Evolutionary conservation across 2,113 vertebrate genomes (phyloP).

Genomic region (Lagenorhynchus albirostris): DNA sequence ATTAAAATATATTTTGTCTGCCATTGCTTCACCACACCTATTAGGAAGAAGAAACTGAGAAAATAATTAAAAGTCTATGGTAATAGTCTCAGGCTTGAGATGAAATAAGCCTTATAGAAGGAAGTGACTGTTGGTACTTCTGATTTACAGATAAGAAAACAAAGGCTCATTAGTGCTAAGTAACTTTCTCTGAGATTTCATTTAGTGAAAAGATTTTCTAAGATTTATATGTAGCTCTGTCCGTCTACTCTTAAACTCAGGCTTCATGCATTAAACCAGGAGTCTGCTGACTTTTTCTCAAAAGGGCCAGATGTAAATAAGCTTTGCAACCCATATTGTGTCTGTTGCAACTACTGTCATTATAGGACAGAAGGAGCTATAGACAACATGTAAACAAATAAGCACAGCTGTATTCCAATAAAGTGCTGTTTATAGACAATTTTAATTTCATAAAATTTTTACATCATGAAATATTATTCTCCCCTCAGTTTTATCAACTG

Average conservation of each 20-base stretch:
- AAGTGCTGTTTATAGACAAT: background rate
- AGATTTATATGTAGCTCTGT: background rate
- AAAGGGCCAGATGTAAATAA: background rate
- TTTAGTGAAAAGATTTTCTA: background rate
- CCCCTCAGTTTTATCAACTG: background rate
- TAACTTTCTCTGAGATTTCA: background rate
- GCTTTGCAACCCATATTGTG: background rate
- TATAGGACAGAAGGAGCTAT: background rate
- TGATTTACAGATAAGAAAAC: background rate
- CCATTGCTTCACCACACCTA: background rate
- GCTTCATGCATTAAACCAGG: background rate
- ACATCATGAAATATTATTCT: background rate
- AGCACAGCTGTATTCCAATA: too few relatives aligned
- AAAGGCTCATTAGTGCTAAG: background rate
- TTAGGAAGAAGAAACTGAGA: background rate
- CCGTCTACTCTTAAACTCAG: background rate
- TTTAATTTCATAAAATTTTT: background rate
- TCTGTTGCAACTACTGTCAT: background rate
- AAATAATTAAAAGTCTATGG: background rate
- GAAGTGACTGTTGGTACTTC: fast-evolving
- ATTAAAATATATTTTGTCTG: background rate
- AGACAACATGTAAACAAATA: background rate
- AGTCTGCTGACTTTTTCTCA: background rate
- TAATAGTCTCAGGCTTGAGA: background rate
- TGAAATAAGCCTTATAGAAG: background rate